Percentiles rank a stretch among this genome's conserved stretches.
phyloP scores from a whole-genome alignment of 2,888 invertebrate species.

The Cosmia trapezina region DNA sequence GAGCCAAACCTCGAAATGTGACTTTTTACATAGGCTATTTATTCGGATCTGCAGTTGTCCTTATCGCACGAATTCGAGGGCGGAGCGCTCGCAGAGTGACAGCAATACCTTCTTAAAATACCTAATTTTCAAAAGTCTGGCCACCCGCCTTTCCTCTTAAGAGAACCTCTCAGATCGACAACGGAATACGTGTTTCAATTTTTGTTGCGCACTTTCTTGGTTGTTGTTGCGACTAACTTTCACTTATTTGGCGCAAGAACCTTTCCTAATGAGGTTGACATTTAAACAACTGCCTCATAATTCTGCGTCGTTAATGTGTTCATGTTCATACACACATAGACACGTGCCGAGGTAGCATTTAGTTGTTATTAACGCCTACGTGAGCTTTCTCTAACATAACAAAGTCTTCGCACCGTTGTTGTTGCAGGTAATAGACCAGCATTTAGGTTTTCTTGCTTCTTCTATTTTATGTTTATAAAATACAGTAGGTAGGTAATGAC shows the following conservation, averaged over 20 bases:
- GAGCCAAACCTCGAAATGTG: too few species aligned
- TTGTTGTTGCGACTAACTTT: constrained; percentile 38
- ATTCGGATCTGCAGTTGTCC: too few species aligned
- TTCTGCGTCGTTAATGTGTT: constrained; percentile 60
- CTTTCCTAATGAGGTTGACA: constrained; percentile 78
- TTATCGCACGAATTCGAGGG: too few species aligned
- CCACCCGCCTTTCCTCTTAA: too few species aligned
- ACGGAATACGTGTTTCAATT: constrained; percentile 35
- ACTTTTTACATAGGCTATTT: too few species aligned
- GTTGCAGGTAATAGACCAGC: constrained; percentile 21
- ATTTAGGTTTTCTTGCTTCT: not conserved
- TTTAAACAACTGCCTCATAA: constrained; percentile 75
- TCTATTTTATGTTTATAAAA: not conserved
- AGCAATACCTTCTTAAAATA: too few species aligned
- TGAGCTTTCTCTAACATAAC: constrained; percentile 59
- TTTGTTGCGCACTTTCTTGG: constrained; percentile 46
- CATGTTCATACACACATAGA: constrained; percentile 46
- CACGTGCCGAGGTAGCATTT: constrained; percentile 62
- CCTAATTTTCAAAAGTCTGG: too few species aligned
- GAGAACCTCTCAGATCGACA: constrained; percentile 10
- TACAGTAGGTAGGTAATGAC: not conserved
- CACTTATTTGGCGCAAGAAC: constrained; percentile 54
- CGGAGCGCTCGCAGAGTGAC: too few species aligned
- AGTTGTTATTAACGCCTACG: constrained; percentile 72
- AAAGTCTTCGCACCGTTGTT: constrained; percentile 39